phyloP scores from a whole-genome alignment of 2,797 vertebrate genomes.

The Enteromius trimaculatus region DNA sequence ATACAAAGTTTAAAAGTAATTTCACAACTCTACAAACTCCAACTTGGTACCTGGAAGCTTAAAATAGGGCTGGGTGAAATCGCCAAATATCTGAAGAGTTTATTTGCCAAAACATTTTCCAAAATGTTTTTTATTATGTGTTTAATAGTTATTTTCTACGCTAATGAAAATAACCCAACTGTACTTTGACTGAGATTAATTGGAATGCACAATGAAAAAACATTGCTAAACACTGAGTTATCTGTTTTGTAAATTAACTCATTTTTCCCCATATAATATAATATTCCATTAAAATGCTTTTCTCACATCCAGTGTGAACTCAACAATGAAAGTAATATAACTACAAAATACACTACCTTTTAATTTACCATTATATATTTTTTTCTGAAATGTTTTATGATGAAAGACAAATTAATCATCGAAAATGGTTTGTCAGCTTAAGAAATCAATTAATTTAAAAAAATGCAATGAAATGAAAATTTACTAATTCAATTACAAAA shows the following conservation, averaged over 20 bases:
- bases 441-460: not conserved
- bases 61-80: not conserved
- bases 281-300: not conserved
- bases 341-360: not conserved
- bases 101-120: no score
- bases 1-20: constrained; percentile 37
- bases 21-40: constrained; percentile 7
- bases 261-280: not conserved
- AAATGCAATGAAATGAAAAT: not conserved
- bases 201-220: no score
- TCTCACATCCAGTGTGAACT: not conserved
- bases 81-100: not conserved
- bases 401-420: not conserved
- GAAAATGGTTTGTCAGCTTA: not conserved
- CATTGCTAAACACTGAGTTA: no score
- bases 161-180: no score
- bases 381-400: not conserved
- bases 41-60: not conserved
- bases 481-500: not conserved
- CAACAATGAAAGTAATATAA: not conserved
- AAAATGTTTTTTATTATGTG: no score
- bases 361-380: not conserved
- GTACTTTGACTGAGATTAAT: no score
- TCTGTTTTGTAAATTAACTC: no score
- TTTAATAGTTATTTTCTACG: no score